Evolutionary conservation across 2,113 vertebrate genomes (phyloP).

Genomic region (Istiophorus platypterus): DNA sequence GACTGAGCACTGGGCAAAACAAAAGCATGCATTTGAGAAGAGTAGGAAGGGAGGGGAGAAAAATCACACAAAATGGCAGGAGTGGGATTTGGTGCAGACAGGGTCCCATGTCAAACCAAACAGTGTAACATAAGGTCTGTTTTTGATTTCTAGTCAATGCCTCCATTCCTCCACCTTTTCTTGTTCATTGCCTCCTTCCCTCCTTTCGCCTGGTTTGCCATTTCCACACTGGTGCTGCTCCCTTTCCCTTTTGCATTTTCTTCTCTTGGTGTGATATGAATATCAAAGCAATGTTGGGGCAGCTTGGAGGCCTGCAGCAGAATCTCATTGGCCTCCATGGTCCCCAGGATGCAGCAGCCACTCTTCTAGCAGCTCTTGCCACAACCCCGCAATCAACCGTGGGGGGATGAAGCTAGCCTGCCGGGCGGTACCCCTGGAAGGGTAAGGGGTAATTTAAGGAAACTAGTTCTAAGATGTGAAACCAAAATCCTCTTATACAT

Average conservation of each 20-base stretch:
- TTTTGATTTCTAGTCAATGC: conserved; percentile 89
- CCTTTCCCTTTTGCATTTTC: conserved; percentile 87
- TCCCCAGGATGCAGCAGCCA: conserved; percentile 65
- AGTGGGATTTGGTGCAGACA: conserved; percentile 88
- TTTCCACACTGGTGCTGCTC: conserved; percentile 82
- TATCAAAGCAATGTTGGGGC: conserved; percentile 90
- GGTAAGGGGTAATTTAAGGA: conserved; percentile 73
- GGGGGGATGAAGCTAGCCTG: conserved; percentile 60
- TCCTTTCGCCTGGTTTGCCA: conserved; percentile 79
- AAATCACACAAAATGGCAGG: conserved; percentile 86
- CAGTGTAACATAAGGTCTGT: conserved; percentile 87
- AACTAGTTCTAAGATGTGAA: conserved; percentile 70
- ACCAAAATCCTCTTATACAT: conserved; percentile 75
- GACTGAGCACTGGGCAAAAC: conserved; percentile 74
- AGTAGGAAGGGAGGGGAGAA: conserved; percentile 58
- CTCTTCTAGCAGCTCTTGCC: conserved; percentile 60
- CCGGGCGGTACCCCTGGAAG: conserved; percentile 62
- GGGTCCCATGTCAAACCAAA: conserved; percentile 90
- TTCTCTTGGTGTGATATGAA: conserved; percentile 91
- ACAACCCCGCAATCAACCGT: conserved; percentile 68
- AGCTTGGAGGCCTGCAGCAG: conserved; percentile 88
- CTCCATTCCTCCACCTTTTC: conserved; percentile 64
- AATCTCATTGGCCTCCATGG: conserved; percentile 84
- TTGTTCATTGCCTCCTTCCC: conserved; percentile 60
- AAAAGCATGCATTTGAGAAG: conserved; percentile 76